Conservation (phyloP, 2,888 invertebrate species). For the Lypha dubia region DNA sequence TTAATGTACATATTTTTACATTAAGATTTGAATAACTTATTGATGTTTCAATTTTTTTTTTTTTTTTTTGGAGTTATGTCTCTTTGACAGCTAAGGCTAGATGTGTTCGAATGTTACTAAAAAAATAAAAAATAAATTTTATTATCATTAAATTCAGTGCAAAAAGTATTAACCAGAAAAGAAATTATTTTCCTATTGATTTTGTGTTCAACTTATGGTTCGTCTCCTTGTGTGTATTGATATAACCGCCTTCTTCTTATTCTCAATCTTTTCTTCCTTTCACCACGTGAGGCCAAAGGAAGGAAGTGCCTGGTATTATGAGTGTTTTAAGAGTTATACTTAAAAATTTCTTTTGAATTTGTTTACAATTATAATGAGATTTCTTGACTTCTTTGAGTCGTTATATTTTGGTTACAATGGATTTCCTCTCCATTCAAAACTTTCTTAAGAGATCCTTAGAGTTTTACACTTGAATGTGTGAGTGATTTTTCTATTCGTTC, state of each 20-base stretch:
- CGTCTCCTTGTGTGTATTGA: too few species aligned
- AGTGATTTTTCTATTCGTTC: neutral
- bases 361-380: slow-evolving; percentile 52
- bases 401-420: slow-evolving; percentile 43
- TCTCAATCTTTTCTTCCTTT: neutral
- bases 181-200: too few species aligned
- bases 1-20: too few species aligned
- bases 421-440: slow-evolving; percentile 34
- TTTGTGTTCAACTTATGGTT: too few species aligned
- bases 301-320: slow-evolving; percentile 47
- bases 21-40: too few species aligned
- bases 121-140: too few species aligned
- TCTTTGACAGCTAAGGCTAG: too few species aligned
- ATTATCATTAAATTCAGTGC: too few species aligned
- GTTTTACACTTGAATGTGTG: slow-evolving; percentile 16
- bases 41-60: too few species aligned
- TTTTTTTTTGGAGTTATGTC: too few species aligned
- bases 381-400: slow-evolving; percentile 50
- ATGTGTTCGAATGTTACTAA: too few species aligned
- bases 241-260: neutral
- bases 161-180: too few species aligned
- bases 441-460: slow-evolving; percentile 12
- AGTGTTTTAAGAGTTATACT: slow-evolving; percentile 53
- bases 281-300: neutral
- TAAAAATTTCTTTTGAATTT: slow-evolving; percentile 48